These are phyloP conservation scores for Neoniphon sammara DNA, from an alignment of 2,797 vertebrate species.

Conservation along the genomic window DNA sequence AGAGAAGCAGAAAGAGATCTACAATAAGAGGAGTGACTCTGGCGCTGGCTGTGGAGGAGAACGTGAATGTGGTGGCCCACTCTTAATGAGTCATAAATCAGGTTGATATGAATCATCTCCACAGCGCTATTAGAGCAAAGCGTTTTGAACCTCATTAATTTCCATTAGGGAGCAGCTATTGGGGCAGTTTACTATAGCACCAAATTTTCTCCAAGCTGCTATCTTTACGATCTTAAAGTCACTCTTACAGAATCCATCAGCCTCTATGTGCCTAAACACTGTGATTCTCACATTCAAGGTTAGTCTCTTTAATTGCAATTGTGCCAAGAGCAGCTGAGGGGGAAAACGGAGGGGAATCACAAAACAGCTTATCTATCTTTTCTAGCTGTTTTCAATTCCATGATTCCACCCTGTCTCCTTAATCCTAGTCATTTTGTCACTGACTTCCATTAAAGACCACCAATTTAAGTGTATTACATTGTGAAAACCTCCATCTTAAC, in stretches of 20 bases:
- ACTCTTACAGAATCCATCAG: conserved; percentile 21
- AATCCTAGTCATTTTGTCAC: not conserved
- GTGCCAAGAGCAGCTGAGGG: conserved; percentile 25
- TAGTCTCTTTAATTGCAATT: conserved; percentile 20
- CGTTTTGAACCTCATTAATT: conserved; percentile 77
- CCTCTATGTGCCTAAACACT: conserved; percentile 18
- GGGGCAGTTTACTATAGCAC: conserved; percentile 63
- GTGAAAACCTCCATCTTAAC: too few species aligned
- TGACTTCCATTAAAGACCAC: not conserved
- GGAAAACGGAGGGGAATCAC: conserved; percentile 19
- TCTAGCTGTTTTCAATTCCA: not conserved
- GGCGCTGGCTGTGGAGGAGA: conserved; percentile 55
- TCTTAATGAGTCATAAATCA: conserved; percentile 78
- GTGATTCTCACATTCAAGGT: conserved; percentile 13
- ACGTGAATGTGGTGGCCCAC: conserved; percentile 60
- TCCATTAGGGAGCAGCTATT: conserved; percentile 71
- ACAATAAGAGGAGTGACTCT: conserved; percentile 35
- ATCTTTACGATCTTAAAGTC: conserved; percentile 47
- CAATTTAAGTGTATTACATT: conserved; percentile 44
- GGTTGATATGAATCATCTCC: conserved; percentile 75
- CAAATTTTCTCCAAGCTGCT: conserved; percentile 43
- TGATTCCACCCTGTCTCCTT: conserved; percentile 23
- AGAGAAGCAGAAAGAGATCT: conserved; percentile 3
- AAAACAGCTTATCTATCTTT: conserved; percentile 13
- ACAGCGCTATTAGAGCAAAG: conserved; percentile 71